phyloP scores from a whole-genome alignment of 64 coral and sea anemone genomes.

The Orbicella faveolata region DNA sequence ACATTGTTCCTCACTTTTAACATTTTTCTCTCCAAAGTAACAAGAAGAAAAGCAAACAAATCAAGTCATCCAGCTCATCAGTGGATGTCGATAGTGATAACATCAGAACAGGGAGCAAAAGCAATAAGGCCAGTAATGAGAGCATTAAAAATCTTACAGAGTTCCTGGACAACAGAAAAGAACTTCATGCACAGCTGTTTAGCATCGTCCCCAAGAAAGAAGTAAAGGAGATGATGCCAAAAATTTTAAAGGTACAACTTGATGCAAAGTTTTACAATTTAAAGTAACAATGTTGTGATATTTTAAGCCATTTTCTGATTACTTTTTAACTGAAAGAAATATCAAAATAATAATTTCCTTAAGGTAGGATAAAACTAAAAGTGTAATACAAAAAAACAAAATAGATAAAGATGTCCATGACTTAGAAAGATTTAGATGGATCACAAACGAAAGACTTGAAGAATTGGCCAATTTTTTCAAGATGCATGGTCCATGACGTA shows the following conservation, averaged over 20 bases:
- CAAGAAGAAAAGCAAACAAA: slow-evolving; percentile 25
- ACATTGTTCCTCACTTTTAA: too few species aligned
- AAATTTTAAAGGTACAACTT: slow-evolving; percentile 56
- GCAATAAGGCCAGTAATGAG: background rate
- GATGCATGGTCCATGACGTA: too few species aligned
- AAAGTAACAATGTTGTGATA: background rate
- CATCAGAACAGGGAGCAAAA: background rate
- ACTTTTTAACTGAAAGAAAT: too few species aligned
- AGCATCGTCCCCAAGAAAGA: slow-evolving; percentile 78
- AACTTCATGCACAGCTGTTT: slow-evolving; percentile 76
- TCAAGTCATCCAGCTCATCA: slow-evolving; percentile 2
- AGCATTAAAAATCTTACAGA: slow-evolving; percentile 64
- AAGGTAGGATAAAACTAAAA: too few species aligned
- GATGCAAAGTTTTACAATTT: background rate
- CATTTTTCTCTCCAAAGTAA: background rate
- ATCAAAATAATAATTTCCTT: too few species aligned
- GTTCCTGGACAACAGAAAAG: slow-evolving; percentile 62
- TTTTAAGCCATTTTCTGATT: background rate
- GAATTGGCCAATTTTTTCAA: too few species aligned
- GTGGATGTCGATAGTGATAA: slow-evolving; percentile 17
- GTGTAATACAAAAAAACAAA: too few species aligned
- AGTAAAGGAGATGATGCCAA: slow-evolving; percentile 74
- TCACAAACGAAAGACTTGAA: too few species aligned
- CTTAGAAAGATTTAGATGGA: too few species aligned
- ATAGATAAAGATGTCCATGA: too few species aligned